Conservation (phyloP, 2,797 vertebrate species). For the Moxostoma hubbsi region DNA sequence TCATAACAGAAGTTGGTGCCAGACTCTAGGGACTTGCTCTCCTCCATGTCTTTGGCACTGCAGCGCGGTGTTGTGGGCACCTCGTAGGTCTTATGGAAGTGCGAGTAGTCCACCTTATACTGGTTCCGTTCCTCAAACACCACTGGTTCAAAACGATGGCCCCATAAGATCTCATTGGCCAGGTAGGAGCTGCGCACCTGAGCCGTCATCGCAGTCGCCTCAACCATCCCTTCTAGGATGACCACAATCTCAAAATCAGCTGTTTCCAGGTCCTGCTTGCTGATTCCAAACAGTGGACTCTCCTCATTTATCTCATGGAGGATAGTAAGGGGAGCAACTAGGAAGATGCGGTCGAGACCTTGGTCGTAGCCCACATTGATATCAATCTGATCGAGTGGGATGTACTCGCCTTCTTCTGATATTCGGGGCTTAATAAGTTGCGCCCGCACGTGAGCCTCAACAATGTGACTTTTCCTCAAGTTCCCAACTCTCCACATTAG, state of each 20-base stretch:
- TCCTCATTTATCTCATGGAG: constrained; percentile 94
- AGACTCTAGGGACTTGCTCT: constrained; percentile 87
- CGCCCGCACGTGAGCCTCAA: constrained; percentile 93
- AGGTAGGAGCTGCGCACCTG: constrained; percentile 96
- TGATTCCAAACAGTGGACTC: constrained; percentile 92
- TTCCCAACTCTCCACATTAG: constrained; percentile 96
- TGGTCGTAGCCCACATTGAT: constrained; percentile 95
- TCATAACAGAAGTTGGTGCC: constrained; percentile 93
- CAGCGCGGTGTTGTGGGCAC: constrained; percentile 91
- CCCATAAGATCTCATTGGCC: constrained; percentile 92
- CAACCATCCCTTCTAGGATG: constrained; percentile 95
- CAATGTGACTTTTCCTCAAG: constrained; percentile 94
- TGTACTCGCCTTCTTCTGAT: constrained; percentile 94
- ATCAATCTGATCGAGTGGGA: constrained; percentile 94
- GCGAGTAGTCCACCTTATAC: constrained; percentile 93
- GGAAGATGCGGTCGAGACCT: constrained; percentile 92
- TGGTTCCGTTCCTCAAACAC: constrained; percentile 93
- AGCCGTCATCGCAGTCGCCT: constrained; percentile 96
- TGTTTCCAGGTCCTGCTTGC: constrained; percentile 89
- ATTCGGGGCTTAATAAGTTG: constrained; percentile 93
- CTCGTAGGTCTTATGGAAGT: constrained; percentile 96
- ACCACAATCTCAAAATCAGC: constrained; percentile 95
- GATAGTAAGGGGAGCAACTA: constrained; percentile 92
- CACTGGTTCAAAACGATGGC: constrained; percentile 92
- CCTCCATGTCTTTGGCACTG: constrained; percentile 94